Percentiles rank a stretch among this genome's conserved stretches.
Conservation (phyloP, 2,888 invertebrate genomes). For the Aricia artaxerxes region DNA sequence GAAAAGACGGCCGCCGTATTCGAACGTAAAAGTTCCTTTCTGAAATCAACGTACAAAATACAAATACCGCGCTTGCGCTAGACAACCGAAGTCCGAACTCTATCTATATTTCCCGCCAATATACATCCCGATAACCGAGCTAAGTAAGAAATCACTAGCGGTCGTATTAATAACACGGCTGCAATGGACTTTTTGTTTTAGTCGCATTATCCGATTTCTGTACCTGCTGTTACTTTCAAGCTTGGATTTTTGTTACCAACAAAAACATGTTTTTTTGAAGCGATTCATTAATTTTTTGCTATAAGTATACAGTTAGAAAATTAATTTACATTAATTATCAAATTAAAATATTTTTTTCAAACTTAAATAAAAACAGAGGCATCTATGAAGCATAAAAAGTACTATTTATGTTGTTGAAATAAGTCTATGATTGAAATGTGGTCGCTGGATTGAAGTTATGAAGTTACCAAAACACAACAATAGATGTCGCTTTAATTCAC, state of each 20-base stretch:
- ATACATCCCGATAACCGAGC: background rate
- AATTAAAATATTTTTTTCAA: too few relatives aligned
- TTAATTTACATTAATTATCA: too few relatives aligned
- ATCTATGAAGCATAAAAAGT: background rate
- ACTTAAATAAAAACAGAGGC: background rate
- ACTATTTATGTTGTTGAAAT: background rate
- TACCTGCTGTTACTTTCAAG: too few relatives aligned
- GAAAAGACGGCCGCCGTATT: constrained; percentile 54
- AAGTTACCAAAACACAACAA: background rate
- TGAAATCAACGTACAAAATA: background rate
- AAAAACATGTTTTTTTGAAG: too few relatives aligned
- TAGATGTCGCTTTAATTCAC: background rate
- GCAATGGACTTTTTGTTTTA: background rate
- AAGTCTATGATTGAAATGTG: too few relatives aligned
- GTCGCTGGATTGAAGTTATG: too few relatives aligned
- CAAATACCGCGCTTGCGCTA: constrained; percentile 22
- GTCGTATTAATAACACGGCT: background rate
- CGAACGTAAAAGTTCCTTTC: constrained; percentile 45
- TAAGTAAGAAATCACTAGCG: background rate
- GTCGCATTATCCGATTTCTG: background rate
- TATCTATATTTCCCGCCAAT: constrained; percentile 27
- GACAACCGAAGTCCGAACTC: constrained; percentile 26
- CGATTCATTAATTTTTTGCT: too few relatives aligned
- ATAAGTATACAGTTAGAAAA: too few relatives aligned
- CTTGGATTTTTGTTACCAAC: too few relatives aligned